These are phyloP conservation scores for Parnassius smintheus DNA, from an alignment of 2,888 invertebrate genomes.

Conservation along the genomic window DNA sequence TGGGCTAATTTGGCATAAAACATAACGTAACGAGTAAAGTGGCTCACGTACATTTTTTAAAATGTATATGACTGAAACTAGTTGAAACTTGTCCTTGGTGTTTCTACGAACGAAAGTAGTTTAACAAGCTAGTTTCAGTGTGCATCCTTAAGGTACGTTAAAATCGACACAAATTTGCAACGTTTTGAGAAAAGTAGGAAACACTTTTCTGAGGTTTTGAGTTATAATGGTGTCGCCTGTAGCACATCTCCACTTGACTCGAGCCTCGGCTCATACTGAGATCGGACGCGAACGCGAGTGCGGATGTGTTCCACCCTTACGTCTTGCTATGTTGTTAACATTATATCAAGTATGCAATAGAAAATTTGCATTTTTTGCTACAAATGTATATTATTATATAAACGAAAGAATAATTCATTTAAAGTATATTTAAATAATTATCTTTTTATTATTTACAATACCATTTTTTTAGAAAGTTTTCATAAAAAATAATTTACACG, in stretches of 20 bases:
- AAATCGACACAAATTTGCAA: slow-evolving; percentile 40
- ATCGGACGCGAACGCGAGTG: slow-evolving; percentile 20
- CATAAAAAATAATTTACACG: too few species aligned
- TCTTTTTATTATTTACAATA: too few species aligned
- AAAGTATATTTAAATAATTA: too few species aligned
- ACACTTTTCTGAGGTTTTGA: slow-evolving; percentile 33
- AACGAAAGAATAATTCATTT: too few species aligned
- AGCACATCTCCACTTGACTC: slow-evolving; percentile 18
- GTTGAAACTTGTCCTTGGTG: slow-evolving; percentile 5
- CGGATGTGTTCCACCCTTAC: slow-evolving; percentile 24
- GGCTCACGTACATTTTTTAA: not conserved
- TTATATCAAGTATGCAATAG: not conserved
- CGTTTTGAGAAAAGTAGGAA: slow-evolving; percentile 35
- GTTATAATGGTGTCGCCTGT: slow-evolving; percentile 27
- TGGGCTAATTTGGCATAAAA: too few species aligned
- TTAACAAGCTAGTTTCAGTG: slow-evolving; percentile 23
- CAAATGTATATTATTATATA: too few species aligned
- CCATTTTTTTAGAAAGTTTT: too few species aligned
- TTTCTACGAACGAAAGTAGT: not conserved
- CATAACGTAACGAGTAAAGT: too few species aligned
- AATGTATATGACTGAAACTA: slow-evolving; percentile 1
- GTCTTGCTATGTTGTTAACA: slow-evolving; percentile 13
- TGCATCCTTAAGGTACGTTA: slow-evolving; percentile 34
- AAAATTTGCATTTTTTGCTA: too few species aligned
- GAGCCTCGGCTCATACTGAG: slow-evolving; percentile 6